A percentile compares a stretch with the other conserved stretches of the same genome.
phyloP scores from a whole-genome alignment of 2,797 vertebrate species.

The Tenualosa ilisha region DNA sequence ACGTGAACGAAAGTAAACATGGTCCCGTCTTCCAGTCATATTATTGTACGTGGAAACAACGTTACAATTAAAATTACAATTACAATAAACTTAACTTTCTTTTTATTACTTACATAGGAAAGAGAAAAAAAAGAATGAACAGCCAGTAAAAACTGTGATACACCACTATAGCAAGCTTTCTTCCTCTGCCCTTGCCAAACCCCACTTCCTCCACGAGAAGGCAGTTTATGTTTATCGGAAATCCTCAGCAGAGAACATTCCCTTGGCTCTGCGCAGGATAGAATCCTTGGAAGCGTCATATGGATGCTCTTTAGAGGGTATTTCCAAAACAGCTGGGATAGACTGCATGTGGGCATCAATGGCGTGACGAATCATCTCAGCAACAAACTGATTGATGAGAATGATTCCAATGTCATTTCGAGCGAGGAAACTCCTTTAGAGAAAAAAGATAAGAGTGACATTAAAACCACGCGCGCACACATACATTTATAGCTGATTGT shows the following conservation, averaged over 20 bases:
- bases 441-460: neutral
- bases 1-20: neutral
- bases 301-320: slow-evolving; percentile 94
- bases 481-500: too few relatives aligned
- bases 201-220: neutral
- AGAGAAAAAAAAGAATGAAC: neutral
- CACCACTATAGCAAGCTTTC: neutral
- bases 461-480: too few relatives aligned
- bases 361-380: slow-evolving; percentile 93
- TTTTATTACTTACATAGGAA: neutral
- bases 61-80: neutral
- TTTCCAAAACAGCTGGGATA: slow-evolving; percentile 90
- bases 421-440: slow-evolving; percentile 83
- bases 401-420: slow-evolving; percentile 93
- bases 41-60: neutral
- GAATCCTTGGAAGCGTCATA: slow-evolving; percentile 95
- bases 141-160: neutral
- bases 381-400: slow-evolving; percentile 94
- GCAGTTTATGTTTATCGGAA: slow-evolving; percentile 74
- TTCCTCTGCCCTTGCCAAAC: neutral
- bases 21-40: neutral
- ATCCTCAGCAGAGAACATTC: slow-evolving; percentile 92
- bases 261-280: slow-evolving; percentile 88
- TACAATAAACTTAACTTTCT: neutral
- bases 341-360: slow-evolving; percentile 89